Conservation (phyloP, 2,797 vertebrate species). For the Micropoecilia bifurca region DNA sequence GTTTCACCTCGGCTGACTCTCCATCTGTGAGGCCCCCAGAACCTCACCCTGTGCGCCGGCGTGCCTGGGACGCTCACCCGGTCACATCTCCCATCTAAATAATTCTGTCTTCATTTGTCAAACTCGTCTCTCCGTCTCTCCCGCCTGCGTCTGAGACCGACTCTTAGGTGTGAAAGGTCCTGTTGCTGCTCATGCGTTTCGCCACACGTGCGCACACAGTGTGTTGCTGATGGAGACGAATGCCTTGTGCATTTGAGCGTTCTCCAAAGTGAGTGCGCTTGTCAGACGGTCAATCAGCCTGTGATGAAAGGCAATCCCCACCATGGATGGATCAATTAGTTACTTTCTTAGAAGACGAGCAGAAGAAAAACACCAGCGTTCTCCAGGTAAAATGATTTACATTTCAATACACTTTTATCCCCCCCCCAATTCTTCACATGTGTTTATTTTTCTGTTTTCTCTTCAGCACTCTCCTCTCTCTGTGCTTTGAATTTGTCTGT, state of each 20-base stretch:
- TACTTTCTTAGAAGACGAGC: slow-evolving; percentile 67
- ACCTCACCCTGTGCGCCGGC: slow-evolving; percentile 60
- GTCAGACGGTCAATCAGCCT: slow-evolving; percentile 81
- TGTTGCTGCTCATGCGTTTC: slow-evolving; percentile 46
- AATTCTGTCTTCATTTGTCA: slow-evolving; percentile 81
- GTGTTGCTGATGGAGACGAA: slow-evolving; percentile 72
- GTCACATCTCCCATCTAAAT: slow-evolving; percentile 76
- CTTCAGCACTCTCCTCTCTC: slow-evolving; percentile 25
- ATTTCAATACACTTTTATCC: slow-evolving; percentile 53
- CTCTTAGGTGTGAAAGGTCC: slow-evolving; percentile 64
- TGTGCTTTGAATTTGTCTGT: slow-evolving; percentile 59
- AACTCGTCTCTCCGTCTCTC: slow-evolving; percentile 55
- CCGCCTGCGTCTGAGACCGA: slow-evolving; percentile 56
- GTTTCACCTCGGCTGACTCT: slow-evolving; percentile 1
- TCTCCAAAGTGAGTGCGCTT: slow-evolving; percentile 58
- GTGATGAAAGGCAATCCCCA: slow-evolving; percentile 79
- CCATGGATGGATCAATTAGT: slow-evolving; percentile 79
- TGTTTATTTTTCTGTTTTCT: slow-evolving; percentile 41
- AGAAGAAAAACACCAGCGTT: slow-evolving; percentile 55
- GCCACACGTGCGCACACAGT: slow-evolving; percentile 1
- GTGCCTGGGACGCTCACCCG: slow-evolving; percentile 66
- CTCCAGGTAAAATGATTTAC: slow-evolving; percentile 57
- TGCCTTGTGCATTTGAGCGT: slow-evolving; percentile 69
- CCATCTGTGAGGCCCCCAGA: slow-evolving; percentile 44
- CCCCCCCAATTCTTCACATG: slow-evolving; percentile 37